Evolutionary conservation across 2,797 vertebrate species (phyloP).

Genomic region (Eleutherodactylus coqui): DNA sequence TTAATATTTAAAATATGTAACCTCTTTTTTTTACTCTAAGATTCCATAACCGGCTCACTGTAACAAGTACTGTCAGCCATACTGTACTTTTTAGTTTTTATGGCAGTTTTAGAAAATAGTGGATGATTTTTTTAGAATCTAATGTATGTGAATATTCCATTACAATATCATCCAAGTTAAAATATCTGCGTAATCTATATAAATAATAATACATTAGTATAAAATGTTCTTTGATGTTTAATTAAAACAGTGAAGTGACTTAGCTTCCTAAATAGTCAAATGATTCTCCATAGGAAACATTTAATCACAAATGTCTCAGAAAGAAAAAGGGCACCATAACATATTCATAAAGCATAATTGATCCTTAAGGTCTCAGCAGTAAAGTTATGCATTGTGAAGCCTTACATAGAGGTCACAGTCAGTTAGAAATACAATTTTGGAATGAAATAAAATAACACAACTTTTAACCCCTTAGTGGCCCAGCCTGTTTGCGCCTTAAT

Average conservation of each 20-base stretch:
- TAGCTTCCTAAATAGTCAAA: constrained; percentile 23
- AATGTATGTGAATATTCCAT: not conserved
- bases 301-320: constrained; percentile 30
- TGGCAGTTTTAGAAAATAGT: too few relatives aligned
- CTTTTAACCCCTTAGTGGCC: too few relatives aligned
- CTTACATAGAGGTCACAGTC: not conserved
- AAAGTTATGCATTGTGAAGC: not conserved
- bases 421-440: not conserved
- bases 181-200: not conserved
- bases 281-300: constrained; percentile 29
- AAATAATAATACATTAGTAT: not conserved
- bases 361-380: not conserved
- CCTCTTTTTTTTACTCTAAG: too few relatives aligned
- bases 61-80: too few relatives aligned
- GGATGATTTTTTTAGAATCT: not conserved
- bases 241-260: not conserved
- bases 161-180: not conserved
- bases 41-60: too few relatives aligned
- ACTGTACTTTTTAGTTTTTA: too few relatives aligned
- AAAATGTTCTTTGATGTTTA: constrained; percentile 35
- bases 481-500: too few relatives aligned
- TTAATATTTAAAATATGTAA: too few relatives aligned
- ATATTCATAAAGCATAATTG: constrained; percentile 38
- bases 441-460: not conserved
- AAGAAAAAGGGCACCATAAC: constrained; percentile 44